phyloP scores from a whole-genome alignment of 2,888 invertebrate genomes.

The Dasypogon diadema region DNA sequence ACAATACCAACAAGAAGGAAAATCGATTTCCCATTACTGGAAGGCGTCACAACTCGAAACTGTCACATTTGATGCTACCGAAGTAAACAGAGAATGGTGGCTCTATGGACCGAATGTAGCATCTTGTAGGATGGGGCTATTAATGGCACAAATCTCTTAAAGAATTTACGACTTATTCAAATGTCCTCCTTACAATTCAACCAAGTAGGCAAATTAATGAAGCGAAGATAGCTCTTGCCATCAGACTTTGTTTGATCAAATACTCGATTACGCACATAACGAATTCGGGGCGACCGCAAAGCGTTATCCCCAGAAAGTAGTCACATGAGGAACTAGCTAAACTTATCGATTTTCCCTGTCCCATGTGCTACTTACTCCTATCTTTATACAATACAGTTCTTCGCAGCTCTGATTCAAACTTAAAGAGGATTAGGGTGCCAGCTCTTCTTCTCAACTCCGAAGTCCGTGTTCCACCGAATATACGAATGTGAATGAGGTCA shows the following conservation, averaged over 20 bases:
- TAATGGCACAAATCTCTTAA: not conserved
- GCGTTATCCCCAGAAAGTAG: not conserved
- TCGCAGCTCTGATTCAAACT: not conserved
- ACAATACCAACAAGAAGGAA: constrained; percentile 6
- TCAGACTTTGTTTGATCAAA: not conserved
- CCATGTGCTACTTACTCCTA: too few relatives aligned
- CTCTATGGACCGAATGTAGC: not conserved
- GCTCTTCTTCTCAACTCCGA: not conserved
- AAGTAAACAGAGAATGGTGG: not conserved
- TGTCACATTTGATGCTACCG: not conserved
- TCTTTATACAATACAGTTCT: not conserved
- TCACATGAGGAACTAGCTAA: constrained; percentile 9
- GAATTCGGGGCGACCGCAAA: too few relatives aligned
- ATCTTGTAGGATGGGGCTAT: not conserved
- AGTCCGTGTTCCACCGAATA: not conserved
- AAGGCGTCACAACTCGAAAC: constrained; percentile 17
- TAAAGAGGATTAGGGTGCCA: not conserved
- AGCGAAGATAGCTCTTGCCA: not conserved
- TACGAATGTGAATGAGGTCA: constrained; percentile 31
- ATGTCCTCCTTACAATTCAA: not conserved
- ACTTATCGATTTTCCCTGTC: constrained; percentile 33
- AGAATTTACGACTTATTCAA: not conserved
- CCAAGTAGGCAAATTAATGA: not conserved
- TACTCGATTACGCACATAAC: not conserved
- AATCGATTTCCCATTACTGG: constrained; percentile 30